Conservation (phyloP, 2,797 vertebrate species). For the Spinus olivaceus region DNA sequence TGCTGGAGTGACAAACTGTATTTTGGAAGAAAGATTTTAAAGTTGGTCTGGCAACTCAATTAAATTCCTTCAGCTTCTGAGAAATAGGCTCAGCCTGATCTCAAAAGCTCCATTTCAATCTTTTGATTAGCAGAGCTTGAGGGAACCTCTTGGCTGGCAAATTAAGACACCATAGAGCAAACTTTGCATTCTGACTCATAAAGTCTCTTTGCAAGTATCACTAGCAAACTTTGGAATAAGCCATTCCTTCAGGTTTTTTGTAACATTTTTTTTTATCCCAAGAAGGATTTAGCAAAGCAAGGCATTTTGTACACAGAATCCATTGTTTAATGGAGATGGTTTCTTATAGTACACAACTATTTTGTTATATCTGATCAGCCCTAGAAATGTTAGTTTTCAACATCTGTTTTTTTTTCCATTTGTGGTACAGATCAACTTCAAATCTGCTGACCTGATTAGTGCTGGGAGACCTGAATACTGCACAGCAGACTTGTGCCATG, state of each 20-base stretch:
- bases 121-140: slow-evolving; percentile 36
- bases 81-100: slow-evolving; percentile 19
- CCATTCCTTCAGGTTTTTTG: neutral
- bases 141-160: slow-evolving; percentile 5
- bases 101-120: slow-evolving; percentile 20
- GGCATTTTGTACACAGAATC: neutral
- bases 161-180: slow-evolving; percentile 24
- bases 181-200: slow-evolving; percentile 37
- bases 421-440: slow-evolving; percentile 12
- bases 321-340: neutral
- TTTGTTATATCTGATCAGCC: neutral
- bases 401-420: neutral
- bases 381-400: neutral
- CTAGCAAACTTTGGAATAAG: slow-evolving; percentile 1
- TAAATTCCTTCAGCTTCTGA: neutral
- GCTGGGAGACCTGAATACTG: neutral
- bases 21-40: neutral
- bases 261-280: neutral
- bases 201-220: slow-evolving; percentile 18
- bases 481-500: neutral
- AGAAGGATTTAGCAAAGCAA: neutral
- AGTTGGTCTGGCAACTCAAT: neutral
- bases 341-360: neutral
- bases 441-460: neutral
- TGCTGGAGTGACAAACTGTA: neutral